phyloP scores from a whole-genome alignment of 2,888 invertebrate genomes.

The Philopedon plagiatum region DNA sequence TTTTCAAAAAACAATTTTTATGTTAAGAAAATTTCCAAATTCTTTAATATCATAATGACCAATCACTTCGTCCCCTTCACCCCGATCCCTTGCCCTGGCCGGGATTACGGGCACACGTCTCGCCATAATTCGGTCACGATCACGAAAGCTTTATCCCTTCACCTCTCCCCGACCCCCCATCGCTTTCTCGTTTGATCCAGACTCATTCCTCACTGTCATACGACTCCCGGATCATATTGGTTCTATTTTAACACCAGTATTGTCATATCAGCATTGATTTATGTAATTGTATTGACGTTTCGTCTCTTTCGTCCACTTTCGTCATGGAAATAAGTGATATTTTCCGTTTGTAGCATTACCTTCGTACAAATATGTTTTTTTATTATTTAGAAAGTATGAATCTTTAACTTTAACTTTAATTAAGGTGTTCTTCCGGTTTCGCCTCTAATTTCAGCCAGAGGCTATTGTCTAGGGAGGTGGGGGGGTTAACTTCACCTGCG shows the following conservation, averaged over 20 bases:
- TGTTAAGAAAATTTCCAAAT: neutral
- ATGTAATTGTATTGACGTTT: constrained; percentile 66
- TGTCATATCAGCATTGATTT: constrained; percentile 64
- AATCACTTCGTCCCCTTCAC: neutral
- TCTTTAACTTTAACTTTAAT: too few relatives aligned
- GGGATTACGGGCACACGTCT: constrained; percentile 25
- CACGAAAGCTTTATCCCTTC: constrained; percentile 8
- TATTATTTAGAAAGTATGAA: too few relatives aligned
- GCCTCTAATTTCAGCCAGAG: too few relatives aligned
- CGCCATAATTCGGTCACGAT: constrained; percentile 38
- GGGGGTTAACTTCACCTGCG: too few relatives aligned
- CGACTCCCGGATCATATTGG: constrained; percentile 35
- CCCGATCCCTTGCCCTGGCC: neutral
- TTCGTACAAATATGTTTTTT: too few relatives aligned
- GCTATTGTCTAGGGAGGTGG: too few relatives aligned
- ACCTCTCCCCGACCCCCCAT: neutral
- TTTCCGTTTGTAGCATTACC: too few relatives aligned
- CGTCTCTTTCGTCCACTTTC: constrained; percentile 40
- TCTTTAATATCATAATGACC: neutral
- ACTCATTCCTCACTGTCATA: constrained; percentile 43
- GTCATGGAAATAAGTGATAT: neutral
- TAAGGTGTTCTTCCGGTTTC: too few relatives aligned
- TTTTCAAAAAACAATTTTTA: too few relatives aligned
- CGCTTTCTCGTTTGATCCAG: constrained; percentile 29
- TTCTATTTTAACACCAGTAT: constrained; percentile 35